phyloP scores from a whole-genome alignment of 2,797 vertebrate genomes.

The Rhabdomys pumilio region DNA sequence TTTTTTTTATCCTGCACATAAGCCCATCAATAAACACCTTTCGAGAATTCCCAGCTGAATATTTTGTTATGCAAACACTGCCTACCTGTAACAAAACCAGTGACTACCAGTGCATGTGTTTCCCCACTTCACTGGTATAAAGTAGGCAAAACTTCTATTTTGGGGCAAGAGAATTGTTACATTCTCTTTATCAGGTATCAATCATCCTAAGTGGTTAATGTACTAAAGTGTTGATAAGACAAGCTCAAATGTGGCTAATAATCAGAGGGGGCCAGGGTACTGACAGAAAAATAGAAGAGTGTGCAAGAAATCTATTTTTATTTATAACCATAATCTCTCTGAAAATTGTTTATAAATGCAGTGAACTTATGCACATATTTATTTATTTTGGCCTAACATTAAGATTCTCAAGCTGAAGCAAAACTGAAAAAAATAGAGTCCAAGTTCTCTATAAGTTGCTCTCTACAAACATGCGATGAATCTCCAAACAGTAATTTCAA shows the following conservation, averaged over 20 bases:
- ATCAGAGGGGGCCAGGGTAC: rapidly evolving
- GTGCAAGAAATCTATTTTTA: background rate
- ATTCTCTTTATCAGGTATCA: background rate
- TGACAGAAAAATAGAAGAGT: background rate
- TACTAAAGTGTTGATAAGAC: background rate
- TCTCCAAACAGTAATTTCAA: background rate
- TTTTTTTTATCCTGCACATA: background rate
- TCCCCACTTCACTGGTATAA: background rate
- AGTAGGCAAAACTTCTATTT: background rate
- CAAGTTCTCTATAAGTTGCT: background rate
- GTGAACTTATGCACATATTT: background rate
- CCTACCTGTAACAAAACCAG: background rate
- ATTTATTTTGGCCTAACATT: background rate
- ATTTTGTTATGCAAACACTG: background rate
- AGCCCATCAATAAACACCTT: background rate
- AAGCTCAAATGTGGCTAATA: background rate
- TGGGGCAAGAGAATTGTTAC: background rate
- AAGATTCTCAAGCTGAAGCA: background rate
- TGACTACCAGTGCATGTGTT: background rate
- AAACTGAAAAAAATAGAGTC: background rate
- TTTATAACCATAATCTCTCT: background rate
- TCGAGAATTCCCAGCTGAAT: background rate
- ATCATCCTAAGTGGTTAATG: background rate
- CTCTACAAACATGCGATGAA: background rate
- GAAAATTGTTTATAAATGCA: background rate